phyloP scores from a whole-genome alignment of 2,888 invertebrate genomes.

The Eristalis arbustorum region DNA sequence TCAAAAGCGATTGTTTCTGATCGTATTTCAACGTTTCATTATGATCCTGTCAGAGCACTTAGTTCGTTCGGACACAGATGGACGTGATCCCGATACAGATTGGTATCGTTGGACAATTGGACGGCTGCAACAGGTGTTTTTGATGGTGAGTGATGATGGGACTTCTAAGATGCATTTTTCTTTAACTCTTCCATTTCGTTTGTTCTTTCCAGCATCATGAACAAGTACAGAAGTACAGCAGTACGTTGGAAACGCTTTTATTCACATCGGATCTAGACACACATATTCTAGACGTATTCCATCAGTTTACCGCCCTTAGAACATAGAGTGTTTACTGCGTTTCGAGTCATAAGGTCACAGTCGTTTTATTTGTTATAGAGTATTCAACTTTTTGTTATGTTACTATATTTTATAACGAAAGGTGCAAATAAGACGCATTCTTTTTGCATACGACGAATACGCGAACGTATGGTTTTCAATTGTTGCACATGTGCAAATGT shows the following conservation, averaged over 20 bases:
- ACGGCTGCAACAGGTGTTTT: constrained; percentile 95
- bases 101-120: constrained; percentile 99
- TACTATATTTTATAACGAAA: background rate
- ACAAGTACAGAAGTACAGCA: constrained; percentile 98
- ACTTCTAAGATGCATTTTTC: background rate
- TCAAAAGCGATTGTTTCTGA: constrained; percentile 97
- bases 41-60: constrained; percentile 98
- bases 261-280: constrained; percentile 98
- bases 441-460: background rate
- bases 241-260: constrained; percentile 95
- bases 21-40: constrained; percentile 98
- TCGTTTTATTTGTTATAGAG: constrained; percentile 17
- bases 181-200: background rate
- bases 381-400: background rate
- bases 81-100: constrained; percentile 93
- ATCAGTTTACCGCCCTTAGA: constrained; percentile 94
- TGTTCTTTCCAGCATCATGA: constrained; percentile 91
- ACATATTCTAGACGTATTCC: constrained; percentile 97
- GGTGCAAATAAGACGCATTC: background rate
- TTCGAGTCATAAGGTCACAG: background rate
- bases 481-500: background rate
- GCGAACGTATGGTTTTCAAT: background rate
- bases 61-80: constrained; percentile 95
- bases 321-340: constrained; percentile 73
- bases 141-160: constrained; percentile 83